Percentiles rank a stretch among this genome's conserved stretches.
These are phyloP conservation scores for Campoletis sonorensis DNA, from an alignment of 1,140 invertebrate genomes.

Conservation along the genomic window DNA sequence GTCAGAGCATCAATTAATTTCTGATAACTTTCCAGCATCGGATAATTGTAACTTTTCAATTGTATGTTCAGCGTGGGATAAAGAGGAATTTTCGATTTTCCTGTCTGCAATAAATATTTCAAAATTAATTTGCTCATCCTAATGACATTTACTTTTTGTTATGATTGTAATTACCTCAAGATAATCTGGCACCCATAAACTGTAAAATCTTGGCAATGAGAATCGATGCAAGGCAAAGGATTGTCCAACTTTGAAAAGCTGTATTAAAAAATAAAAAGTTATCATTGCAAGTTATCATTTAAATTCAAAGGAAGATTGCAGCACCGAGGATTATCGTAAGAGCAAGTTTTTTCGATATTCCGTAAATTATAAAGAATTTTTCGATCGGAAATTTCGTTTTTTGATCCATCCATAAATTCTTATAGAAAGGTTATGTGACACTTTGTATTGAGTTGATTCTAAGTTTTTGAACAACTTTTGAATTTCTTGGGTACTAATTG, in stretches of 20 bases:
- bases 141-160: not conserved
- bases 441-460: no score
- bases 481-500: no score
- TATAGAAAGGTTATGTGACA: no score
- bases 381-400: no score
- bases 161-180: conserved; percentile 29
- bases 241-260: not conserved
- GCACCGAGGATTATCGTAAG: not conserved
- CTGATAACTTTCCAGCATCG: conserved; percentile 88
- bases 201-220: conserved; percentile 3
- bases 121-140: not conserved
- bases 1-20: conserved; percentile 85
- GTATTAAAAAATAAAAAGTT: not conserved
- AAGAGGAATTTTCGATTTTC: conserved; percentile 83
- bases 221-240: not conserved
- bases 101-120: conserved; percentile 73
- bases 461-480: no score
- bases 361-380: no score
- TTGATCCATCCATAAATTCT: no score
- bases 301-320: not conserved
- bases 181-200: not conserved
- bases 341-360: not conserved
- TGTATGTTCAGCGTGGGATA: conserved; percentile 87
- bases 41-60: conserved; percentile 89
- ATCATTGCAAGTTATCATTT: not conserved